Base-by-base conservation (phyloP, 2,888 invertebrate genomes). In the Phengaris alcon region DNA sequence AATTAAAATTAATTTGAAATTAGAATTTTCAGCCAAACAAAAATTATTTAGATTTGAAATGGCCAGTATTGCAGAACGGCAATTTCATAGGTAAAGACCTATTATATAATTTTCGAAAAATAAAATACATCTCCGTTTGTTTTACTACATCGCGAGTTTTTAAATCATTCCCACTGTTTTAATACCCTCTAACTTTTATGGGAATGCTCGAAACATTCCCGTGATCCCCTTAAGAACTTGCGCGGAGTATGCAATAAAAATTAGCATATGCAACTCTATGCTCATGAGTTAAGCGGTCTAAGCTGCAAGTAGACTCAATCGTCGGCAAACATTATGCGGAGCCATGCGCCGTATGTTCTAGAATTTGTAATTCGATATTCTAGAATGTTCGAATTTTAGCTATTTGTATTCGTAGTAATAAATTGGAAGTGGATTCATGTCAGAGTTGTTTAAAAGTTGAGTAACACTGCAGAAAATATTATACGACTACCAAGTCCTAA, bases 321-420 rank as follows among this genome's bases (percentile, higher is more conserved):
- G 77, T 75, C 75, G 68, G 76, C 76, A 64, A 75, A 75, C 75
- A 79, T 80, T 80, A 81, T 81, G 81, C 81, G 75, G 15, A 46
- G 73, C 69, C 81, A 81, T 78, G 81, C 69, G 64, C 72, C n/a
- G 70, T 74, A 74, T 75, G 59, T 75, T 75, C 75, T 68, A 48
- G 35, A 68, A 73, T 76, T 75, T 73, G 70, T 70, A 76, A 76
- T 73, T 75, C 76, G 59, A 68, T 68, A 15, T 68, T 52, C 72
- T 54, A 35, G 52, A 72, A 54, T 8, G 13, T 72, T 72, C 54
- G 13, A 52, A 35, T 35, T 72, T 70, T 51, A 51, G n/a, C 9
- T n/a, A 70, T 15, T 51, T 70, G 48, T 12, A 35, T 10, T 12
- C 35, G 35, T 35, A 35, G 35, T 35, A 3, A 22, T 9, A 64